Percentiles rank a stretch among this genome's conserved stretches.
These are phyloP conservation scores for Teleogryllus occipitalis DNA, from an alignment of 1,140 invertebrate genomes.

Conservation along the genomic window DNA sequence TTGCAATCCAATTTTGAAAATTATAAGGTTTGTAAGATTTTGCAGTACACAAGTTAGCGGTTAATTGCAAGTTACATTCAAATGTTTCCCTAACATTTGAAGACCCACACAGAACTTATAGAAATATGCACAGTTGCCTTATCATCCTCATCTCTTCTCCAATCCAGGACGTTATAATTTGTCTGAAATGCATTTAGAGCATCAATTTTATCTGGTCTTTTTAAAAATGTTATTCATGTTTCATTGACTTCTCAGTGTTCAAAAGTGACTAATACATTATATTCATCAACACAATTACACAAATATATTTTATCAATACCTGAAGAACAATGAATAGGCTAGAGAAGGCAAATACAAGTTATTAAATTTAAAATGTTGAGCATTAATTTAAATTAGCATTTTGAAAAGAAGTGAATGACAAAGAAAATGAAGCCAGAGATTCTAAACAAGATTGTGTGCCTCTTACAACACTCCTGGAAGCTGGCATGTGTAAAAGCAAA, in stretches of 20 bases:
- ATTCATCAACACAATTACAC: neutral
- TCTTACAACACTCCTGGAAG: neutral
- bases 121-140: no score
- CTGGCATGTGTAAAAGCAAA: neutral
- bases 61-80: no score
- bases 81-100: no score
- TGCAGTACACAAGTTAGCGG: no score
- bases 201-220: neutral
- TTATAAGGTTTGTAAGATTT: no score
- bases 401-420: neutral
- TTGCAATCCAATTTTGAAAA: no score
- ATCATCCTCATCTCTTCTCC: no score
- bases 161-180: no score
- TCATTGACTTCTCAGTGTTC: neutral
- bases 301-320: constrained; percentile 2
- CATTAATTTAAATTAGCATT: neutral
- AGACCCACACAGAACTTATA: no score
- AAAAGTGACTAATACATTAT: neutral
- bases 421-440: neutral
- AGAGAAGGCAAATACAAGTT: neutral
- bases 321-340: neutral
- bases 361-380: neutral
- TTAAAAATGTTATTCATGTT: constrained; percentile 11
- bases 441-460: neutral
- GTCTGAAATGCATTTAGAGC: no score